Evolutionary conservation across 2,888 invertebrate genomes (phyloP).

Genomic region (Leptopilina myrica): DNA sequence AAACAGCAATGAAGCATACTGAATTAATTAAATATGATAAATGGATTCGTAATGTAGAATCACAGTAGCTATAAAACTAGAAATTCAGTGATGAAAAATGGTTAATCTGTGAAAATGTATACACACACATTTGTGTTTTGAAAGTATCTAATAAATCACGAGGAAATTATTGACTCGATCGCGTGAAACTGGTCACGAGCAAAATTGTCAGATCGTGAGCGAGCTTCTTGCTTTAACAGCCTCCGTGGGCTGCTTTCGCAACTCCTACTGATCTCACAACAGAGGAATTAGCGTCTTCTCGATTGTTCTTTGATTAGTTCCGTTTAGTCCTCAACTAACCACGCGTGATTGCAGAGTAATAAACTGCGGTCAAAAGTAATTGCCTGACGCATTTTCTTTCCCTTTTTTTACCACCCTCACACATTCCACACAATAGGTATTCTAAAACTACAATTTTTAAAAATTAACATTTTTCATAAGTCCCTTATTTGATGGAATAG

Average conservation of each 20-base stretch:
- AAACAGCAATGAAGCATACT: conserved; percentile 17
- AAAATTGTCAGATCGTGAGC: conserved; percentile 29
- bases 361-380: conserved; percentile 56
- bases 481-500: too few species aligned
- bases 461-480: too few species aligned
- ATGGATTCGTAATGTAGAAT: neutral
- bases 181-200: conserved; percentile 35
- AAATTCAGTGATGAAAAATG: neutral
- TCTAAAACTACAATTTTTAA: too few species aligned
- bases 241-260: conserved; percentile 16
- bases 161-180: conserved; percentile 38
- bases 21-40: conserved; percentile 2
- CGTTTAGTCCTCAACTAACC: conserved; percentile 50
- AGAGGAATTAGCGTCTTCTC: conserved; percentile 58
- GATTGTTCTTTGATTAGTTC: conserved; percentile 55
- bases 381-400: conserved; percentile 44
- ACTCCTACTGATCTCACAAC: conserved; percentile 47
- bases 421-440: neutral
- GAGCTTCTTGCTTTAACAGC: conserved; percentile 19
- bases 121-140: neutral
- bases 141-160: conserved; percentile 12
- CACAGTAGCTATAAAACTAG: neutral
- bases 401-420: neutral
- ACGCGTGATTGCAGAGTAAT: conserved; percentile 53
- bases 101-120: neutral